Percentiles rank a stretch among this genome's conserved stretches.
Conservation (phyloP, 2,888 invertebrate genomes). For the Piscicola geometra region DNA sequence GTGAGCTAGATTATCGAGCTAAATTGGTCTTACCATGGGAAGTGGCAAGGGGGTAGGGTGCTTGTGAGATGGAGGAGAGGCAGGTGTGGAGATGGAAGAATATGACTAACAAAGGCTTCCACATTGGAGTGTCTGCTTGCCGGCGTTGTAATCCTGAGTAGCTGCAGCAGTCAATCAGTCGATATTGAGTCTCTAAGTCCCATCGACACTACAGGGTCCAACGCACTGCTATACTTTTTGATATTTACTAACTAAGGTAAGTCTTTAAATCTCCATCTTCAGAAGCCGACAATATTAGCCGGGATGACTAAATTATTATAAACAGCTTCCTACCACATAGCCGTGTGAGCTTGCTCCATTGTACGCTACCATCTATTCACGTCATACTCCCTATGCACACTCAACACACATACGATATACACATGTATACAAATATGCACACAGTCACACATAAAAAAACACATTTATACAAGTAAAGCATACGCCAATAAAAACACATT, state of each 20-base stretch:
- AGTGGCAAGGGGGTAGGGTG: neutral
- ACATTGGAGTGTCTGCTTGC: neutral
- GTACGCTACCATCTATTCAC: neutral
- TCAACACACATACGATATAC: too few species aligned
- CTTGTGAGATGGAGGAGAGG: neutral
- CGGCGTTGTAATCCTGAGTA: neutral
- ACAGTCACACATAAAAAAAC: too few species aligned
- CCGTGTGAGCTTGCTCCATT: constrained; percentile 5
- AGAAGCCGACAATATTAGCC: neutral
- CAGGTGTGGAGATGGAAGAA: neutral
- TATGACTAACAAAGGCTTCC: neutral
- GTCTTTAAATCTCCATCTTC: neutral
- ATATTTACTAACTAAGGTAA: too few species aligned
- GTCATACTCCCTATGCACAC: too few species aligned
- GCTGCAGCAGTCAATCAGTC: too few species aligned
- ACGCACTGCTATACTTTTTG: too few species aligned
- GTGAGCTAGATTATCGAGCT: too few species aligned
- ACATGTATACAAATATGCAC: too few species aligned
- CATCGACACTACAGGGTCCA: too few species aligned
- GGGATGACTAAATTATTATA: constrained; percentile 11
- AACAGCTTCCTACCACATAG: constrained; percentile 11
- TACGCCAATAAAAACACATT: too few species aligned
- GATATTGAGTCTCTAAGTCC: too few species aligned
- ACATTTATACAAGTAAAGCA: too few species aligned
- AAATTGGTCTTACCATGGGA: neutral